Evolutionary conservation across 2,797 vertebrate genomes (phyloP).

Genomic region (Xiphophorus birchmanni): DNA sequence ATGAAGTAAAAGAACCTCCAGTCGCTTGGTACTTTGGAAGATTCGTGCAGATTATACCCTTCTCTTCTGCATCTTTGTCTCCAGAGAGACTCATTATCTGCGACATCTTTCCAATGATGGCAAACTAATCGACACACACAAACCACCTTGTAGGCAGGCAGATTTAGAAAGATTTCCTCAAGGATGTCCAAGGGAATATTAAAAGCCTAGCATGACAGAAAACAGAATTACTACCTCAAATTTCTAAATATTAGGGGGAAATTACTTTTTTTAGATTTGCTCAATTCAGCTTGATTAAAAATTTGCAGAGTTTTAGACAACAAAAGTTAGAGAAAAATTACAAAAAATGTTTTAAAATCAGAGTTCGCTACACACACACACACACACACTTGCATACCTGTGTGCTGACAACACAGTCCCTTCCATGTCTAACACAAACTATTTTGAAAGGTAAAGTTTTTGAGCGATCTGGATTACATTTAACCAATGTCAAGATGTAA

Average conservation of each 20-base stretch:
- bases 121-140: slow-evolving; percentile 83
- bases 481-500: neutral
- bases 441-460: neutral
- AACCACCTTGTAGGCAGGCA: slow-evolving; percentile 83
- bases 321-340: neutral
- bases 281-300: neutral
- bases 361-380: neutral
- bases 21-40: slow-evolving; percentile 68
- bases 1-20: slow-evolving; percentile 88
- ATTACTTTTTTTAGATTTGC: neutral
- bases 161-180: slow-evolving; percentile 85
- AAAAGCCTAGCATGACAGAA: slow-evolving; percentile 26
- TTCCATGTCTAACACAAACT: neutral
- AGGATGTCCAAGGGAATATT: slow-evolving; percentile 80
- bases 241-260: neutral
- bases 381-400: neutral
- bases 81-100: slow-evolving; percentile 87
- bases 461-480: neutral
- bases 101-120: slow-evolving; percentile 84
- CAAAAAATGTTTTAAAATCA: neutral
- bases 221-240: neutral
- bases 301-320: neutral
- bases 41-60: slow-evolving; percentile 51
- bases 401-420: neutral
- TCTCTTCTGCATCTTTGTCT: slow-evolving; percentile 86